Percentiles rank a stretch among this genome's conserved stretches.
Evolutionary conservation across 2,888 invertebrate genomes (phyloP).

Genomic region (Ptychoptera albimana): DNA sequence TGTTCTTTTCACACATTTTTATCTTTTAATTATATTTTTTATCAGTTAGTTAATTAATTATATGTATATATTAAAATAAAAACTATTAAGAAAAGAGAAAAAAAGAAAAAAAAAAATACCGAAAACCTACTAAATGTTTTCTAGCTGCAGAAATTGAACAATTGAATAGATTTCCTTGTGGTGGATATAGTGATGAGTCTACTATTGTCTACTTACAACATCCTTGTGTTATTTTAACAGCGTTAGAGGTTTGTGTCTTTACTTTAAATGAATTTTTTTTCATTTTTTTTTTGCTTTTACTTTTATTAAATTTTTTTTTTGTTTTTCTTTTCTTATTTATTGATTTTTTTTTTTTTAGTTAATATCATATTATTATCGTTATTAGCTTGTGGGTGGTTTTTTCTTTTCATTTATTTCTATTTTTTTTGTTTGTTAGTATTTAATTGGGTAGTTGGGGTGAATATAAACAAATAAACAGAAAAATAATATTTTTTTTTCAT

Average conservation of each 20-base stretch:
- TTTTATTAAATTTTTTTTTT: too few relatives aligned
- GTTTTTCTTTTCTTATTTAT: too few relatives aligned
- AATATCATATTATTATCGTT: neutral
- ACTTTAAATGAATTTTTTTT: too few relatives aligned
- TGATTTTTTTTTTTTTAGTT: neutral
- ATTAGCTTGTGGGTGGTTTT: neutral
- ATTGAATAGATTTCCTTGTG: conserved; percentile 65
- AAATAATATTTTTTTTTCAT: too few relatives aligned
- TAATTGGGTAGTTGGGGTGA: neutral
- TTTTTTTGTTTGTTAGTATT: neutral
- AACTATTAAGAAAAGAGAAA: too few relatives aligned
- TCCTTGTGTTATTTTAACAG: conserved; percentile 74
- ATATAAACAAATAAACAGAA: too few relatives aligned
- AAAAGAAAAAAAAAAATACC: too few relatives aligned
- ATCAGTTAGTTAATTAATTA: too few relatives aligned
- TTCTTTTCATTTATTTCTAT: neutral
- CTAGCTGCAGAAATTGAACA: conserved; percentile 66
- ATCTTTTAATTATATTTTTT: too few relatives aligned
- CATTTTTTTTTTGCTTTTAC: too few relatives aligned
- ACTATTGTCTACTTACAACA: conserved; percentile 77
- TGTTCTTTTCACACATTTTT: too few relatives aligned
- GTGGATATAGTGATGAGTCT: conserved; percentile 69
- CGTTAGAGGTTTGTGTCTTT: conserved; percentile 45
- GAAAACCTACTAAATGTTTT: conserved; percentile 14
- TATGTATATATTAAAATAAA: too few relatives aligned